Evolutionary conservation across 1,140 invertebrate species (phyloP), one percentile per base, ranked within the genome.

Genomic region (Paralvinella palmiformis): DNA sequence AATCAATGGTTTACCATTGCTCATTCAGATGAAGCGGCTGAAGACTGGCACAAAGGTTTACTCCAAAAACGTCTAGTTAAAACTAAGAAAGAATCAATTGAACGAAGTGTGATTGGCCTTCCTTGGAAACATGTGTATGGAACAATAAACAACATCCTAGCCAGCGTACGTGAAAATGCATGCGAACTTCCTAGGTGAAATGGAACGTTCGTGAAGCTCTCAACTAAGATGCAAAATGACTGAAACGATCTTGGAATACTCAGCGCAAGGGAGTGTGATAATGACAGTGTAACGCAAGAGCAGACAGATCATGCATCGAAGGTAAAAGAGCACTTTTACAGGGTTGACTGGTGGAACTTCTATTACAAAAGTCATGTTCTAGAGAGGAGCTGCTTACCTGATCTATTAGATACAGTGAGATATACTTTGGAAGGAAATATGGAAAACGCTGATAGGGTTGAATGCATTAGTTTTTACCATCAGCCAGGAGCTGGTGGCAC

Each of bases 401-500:
- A 44, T 15, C 50, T 74, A 17, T 44, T 63, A 33, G 27, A 63
- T 17, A 37, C 45, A 17, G 60, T 71, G n/a, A 60, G 37, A 20
- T 36, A 62, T 15, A 52, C 65, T 1, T 60, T 75, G 10, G 41
- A 69, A 17, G 70, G 69, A 56, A 37, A 53, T 2, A 36, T 60
- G 31, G 52, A 52, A 41, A 62, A 64, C 20, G 69, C 71, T 6
- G 65, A 69, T 29, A 24, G 33, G 65, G 64, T 74, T 29, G 67
- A 61, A 2, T n/a, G 45, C 17, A 66, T 75, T 4, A 53, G 56
- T 27, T 41, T 75, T 10, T 66, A 62, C 20, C 73, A 75, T 53
- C 69, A 75, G 52, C 72, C 73, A 22, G 72, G 72, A 1, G 66
- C 73, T 1, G 73, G 73, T 3, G 73, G 71, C 17, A 73, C 72